Conservation (phyloP, 2,888 invertebrate genomes). For the Myopa testacea region DNA sequence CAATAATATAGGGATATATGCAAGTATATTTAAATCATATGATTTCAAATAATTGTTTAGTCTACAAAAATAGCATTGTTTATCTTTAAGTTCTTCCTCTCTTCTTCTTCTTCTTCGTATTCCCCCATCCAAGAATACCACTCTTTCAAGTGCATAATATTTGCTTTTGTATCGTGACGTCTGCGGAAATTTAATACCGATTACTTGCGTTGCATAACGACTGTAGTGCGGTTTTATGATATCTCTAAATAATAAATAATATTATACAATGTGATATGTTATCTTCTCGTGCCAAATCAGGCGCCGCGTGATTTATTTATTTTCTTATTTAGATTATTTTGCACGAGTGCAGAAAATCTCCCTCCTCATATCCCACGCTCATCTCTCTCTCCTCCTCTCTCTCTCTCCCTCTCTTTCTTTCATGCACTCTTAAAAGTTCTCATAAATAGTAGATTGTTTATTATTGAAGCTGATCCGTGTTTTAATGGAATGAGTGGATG, state of each 20-base stretch:
- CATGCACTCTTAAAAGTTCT: too few species aligned
- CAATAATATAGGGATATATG: not conserved
- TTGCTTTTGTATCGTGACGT: not conserved
- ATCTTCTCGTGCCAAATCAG: not conserved
- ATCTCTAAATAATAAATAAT: not conserved
- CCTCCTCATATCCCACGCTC: too few species aligned
- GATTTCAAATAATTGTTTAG: not conserved
- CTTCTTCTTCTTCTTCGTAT: not conserved
- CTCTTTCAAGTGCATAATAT: not conserved
- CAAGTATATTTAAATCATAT: not conserved
- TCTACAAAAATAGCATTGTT: not conserved
- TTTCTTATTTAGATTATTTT: too few species aligned
- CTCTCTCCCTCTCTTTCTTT: too few species aligned
- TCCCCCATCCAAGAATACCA: not conserved
- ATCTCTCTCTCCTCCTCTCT: too few species aligned
- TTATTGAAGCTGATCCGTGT: too few species aligned
- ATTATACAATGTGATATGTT: not conserved
- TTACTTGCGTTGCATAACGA: not conserved
- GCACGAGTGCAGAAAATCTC: too few species aligned
- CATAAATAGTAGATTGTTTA: too few species aligned
- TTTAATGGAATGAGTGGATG: too few species aligned
- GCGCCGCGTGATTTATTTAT: not conserved
- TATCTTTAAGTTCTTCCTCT: too few species aligned
- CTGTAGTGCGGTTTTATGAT: not conserved
- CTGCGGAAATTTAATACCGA: not conserved